A percentile compares a stretch with the other conserved stretches of the same genome.
phyloP scores from a whole-genome alignment of 2,888 invertebrate genomes.

The Diachrysia chrysitis region DNA sequence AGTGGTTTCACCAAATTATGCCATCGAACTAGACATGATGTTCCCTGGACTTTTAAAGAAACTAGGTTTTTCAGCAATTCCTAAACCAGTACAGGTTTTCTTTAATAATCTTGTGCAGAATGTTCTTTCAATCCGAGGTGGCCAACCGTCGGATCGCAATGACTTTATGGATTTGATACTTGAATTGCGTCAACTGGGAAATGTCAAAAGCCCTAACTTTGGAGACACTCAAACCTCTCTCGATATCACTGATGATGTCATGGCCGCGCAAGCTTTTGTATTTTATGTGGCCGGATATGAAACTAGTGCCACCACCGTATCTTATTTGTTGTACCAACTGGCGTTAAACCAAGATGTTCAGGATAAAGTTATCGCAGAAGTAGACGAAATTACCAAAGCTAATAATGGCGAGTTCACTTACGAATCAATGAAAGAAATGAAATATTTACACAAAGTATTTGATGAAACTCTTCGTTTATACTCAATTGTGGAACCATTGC shows the following conservation, averaged over 20 bases:
- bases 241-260: constrained; percentile 69
- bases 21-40: constrained; percentile 67
- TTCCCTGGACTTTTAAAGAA: constrained; percentile 68
- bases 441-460: constrained; percentile 76
- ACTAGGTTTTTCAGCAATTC: constrained; percentile 63
- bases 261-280: constrained; percentile 79
- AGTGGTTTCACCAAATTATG: constrained; percentile 42
- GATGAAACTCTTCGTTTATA: not conserved
- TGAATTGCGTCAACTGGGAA: constrained; percentile 64
- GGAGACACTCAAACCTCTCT: constrained; percentile 46
- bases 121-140: constrained; percentile 65
- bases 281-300: constrained; percentile 84
- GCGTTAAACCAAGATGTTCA: constrained; percentile 75
- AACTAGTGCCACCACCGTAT: constrained; percentile 78
- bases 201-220: constrained; percentile 58
- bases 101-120: constrained; percentile 62
- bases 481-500: constrained; percentile 62
- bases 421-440: constrained; percentile 73
- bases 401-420: constrained; percentile 72
- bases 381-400: constrained; percentile 66
- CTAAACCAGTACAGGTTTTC: constrained; percentile 54
- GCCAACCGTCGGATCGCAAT: constrained; percentile 62
- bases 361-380: constrained; percentile 67
- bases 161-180: constrained; percentile 75
- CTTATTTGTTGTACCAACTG: constrained; percentile 73